These are phyloP conservation scores for Heteronetta atricapilla DNA, from an alignment of 2,113 vertebrate species.

Conservation along the genomic window DNA sequence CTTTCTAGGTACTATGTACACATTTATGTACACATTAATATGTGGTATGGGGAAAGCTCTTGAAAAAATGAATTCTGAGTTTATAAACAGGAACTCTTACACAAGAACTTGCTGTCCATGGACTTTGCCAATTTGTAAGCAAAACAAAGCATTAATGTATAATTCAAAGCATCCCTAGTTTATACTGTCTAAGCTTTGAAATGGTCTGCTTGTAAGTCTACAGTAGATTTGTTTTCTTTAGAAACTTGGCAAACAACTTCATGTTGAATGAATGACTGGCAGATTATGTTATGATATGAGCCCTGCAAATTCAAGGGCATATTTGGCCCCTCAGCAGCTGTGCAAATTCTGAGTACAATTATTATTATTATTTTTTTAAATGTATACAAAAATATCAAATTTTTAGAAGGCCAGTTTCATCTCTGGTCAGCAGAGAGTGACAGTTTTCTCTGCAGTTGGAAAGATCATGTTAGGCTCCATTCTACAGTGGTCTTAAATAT, in stretches of 20 bases:
- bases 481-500: not conserved
- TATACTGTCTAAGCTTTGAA: not conserved
- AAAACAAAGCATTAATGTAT: not conserved
- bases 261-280: not conserved
- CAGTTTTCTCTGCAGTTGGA: not conserved
- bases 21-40: too few relatives aligned
- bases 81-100: not conserved
- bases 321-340: accelerated
- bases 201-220: not conserved
- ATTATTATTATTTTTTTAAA: not conserved
- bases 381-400: not conserved
- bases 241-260: not conserved
- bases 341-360: not conserved
- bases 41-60: not conserved
- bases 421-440: not conserved
- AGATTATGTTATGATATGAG: not conserved
- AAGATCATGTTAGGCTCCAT: not conserved
- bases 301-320: not conserved
- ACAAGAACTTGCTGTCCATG: not conserved
- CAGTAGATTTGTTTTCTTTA: not conserved
- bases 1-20: too few relatives aligned
- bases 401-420: not conserved
- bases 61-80: not conserved
- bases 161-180: not conserved
- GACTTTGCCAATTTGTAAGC: not conserved